Evolutionary conservation across 2,113 vertebrate genomes (phyloP).

Genomic region (Eudorcas thomsonii): DNA sequence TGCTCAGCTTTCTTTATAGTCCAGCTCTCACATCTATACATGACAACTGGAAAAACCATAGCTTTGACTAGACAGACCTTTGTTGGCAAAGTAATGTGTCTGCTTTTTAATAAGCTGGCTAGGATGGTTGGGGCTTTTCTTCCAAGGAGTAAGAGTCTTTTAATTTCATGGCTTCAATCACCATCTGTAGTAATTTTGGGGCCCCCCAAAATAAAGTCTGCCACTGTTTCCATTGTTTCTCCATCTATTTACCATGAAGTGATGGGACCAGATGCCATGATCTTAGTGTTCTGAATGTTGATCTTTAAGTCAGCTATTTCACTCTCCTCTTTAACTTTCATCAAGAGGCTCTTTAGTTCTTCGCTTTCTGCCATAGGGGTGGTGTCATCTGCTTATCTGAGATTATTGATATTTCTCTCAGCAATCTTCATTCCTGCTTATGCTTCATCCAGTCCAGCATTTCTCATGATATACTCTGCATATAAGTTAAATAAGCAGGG

Average conservation of each 20-base stretch:
- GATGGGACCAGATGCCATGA: background rate
- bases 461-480: background rate
- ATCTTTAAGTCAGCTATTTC: background rate
- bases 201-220: rapidly evolving
- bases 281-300: background rate
- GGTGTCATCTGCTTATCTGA: background rate
- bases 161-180: background rate
- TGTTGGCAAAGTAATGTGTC: background rate
- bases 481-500: background rate
- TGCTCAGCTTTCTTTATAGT: background rate
- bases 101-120: background rate
- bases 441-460: background rate
- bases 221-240: background rate
- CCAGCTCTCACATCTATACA: background rate
- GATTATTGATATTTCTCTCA: background rate
- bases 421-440: background rate
- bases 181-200: background rate
- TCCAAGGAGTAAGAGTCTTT: background rate
- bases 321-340: background rate
- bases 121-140: background rate
- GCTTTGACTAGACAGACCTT: background rate
- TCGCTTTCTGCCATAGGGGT: background rate
- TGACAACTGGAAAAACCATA: background rate
- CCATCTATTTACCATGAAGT: background rate
- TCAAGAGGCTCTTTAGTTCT: background rate